phyloP scores from a whole-genome alignment of 2,113 vertebrate genomes.

The Microtus montanus region DNA sequence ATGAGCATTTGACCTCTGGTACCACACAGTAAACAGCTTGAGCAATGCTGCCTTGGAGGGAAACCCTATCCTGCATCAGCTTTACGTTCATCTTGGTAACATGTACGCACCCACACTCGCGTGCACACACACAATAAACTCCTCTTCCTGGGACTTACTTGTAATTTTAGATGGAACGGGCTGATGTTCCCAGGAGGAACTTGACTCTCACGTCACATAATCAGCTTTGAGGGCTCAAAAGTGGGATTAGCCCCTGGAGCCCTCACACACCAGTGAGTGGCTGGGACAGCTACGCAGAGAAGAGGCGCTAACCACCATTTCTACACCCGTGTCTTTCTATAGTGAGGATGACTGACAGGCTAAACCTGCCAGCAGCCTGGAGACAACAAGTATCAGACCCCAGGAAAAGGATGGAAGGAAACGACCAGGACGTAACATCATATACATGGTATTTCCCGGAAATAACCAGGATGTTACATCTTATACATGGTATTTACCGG shows the following conservation, averaged over 20 bases:
- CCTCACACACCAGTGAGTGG: background rate
- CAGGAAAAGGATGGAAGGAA: background rate
- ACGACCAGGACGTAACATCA: background rate
- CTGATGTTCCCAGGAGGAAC: background rate
- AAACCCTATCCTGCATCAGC: background rate
- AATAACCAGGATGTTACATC: too few relatives aligned
- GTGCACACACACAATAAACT: too few relatives aligned
- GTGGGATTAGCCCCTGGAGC: background rate
- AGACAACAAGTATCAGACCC: background rate
- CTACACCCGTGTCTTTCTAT: background rate
- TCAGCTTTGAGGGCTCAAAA: background rate
- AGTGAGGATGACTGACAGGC: background rate
- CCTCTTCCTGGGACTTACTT: background rate
- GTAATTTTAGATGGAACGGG: background rate
- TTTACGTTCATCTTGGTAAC: background rate
- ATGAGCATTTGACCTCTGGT: background rate
- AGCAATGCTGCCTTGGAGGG: background rate
- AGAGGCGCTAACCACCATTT: background rate
- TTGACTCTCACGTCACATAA: background rate
- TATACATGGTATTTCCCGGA: too few relatives aligned
- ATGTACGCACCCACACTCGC: rapidly evolving
- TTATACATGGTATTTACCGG: background rate
- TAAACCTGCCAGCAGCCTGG: background rate
- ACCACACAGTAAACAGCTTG: background rate
- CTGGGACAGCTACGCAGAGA: background rate